These are phyloP conservation scores for Sus scrofa DNA, from an alignment of 2,113 vertebrate genomes.

Conservation along the genomic window T2T-Sscrofa CM000819.6:24647501-24648000, in stretches of 20 bases:
- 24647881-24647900: background rate
- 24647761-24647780: background rate
- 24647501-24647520: background rate
- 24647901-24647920: background rate
- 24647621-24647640: background rate
- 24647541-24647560: background rate
- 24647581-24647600: slow-evolving; percentile 3
- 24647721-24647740: background rate
- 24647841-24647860: background rate
- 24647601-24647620: slow-evolving; percentile 29
- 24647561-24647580: background rate
- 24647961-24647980: background rate
- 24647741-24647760: background rate
- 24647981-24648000: background rate
- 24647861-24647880: accelerated
- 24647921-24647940: background rate
- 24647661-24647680: background rate
- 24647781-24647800: background rate
- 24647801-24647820: background rate
- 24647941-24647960: background rate
- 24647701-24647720: background rate
- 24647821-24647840: background rate
- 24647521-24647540: background rate
- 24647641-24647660: background rate
- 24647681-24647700: background rate